phyloP scores from a whole-genome alignment of 1,140 invertebrate genomes.

The Drosophila busckii region DNA sequence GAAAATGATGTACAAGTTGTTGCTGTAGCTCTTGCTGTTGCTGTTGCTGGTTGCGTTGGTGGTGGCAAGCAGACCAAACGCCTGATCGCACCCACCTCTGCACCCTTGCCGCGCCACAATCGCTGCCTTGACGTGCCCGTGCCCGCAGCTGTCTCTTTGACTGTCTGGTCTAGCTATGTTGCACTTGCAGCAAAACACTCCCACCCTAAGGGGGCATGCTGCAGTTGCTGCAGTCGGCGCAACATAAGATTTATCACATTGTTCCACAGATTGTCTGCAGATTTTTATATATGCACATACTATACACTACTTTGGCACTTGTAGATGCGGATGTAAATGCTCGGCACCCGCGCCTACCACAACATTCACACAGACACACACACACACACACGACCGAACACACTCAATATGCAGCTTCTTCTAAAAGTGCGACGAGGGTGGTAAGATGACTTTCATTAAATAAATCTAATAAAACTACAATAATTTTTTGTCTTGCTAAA shows the following conservation, averaged over 20 bases:
- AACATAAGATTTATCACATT: constrained; percentile 74
- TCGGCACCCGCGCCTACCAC: constrained; percentile 73
- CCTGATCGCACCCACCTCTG: constrained; percentile 23
- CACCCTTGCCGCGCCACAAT: constrained; percentile 2
- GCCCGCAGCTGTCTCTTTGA: not conserved
- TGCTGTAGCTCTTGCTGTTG: constrained; percentile 17
- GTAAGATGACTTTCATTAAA: not conserved
- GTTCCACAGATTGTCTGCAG: constrained; percentile 76
- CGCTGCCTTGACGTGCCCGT: constrained; percentile 5
- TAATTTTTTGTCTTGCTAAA: too few species aligned
- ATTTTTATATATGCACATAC: constrained; percentile 47
- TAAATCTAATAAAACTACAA: too few species aligned
- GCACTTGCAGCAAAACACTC: constrained; percentile 55
- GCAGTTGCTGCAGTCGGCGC: constrained; percentile 46
- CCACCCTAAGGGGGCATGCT: constrained; percentile 60
- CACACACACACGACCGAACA: constrained; percentile 16
- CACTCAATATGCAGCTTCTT: constrained; percentile 15
- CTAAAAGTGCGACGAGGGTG: constrained; percentile 34
- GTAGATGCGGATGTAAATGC: constrained; percentile 32
- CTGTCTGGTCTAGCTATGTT: constrained; percentile 8
- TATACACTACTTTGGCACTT: constrained; percentile 1
- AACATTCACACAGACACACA: constrained; percentile 16
- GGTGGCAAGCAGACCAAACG: constrained; percentile 52
- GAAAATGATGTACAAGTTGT: constrained; percentile 74
- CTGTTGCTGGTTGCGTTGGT: constrained; percentile 55